These are phyloP conservation scores for Scaeva pyrastri DNA, from an alignment of 2,888 invertebrate genomes.

Conservation along the genomic window DNA sequence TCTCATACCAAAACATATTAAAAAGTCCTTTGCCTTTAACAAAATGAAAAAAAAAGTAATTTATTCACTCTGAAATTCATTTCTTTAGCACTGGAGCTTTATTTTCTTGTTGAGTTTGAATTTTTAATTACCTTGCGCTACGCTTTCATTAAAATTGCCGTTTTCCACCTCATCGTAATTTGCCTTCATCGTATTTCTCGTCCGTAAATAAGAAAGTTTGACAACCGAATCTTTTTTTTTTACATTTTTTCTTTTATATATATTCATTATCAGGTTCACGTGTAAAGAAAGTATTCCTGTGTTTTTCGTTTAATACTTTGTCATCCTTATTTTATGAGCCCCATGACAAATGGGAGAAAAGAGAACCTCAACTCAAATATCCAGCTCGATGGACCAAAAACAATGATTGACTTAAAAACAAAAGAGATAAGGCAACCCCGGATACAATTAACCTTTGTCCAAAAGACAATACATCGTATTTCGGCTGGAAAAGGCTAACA, in stretches of 20 bases:
- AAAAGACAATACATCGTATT: background rate
- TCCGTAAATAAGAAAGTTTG: conserved; percentile 37
- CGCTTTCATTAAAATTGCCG: conserved; percentile 36
- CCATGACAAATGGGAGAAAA: background rate
- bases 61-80: conserved; percentile 31
- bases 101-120: conserved; percentile 51
- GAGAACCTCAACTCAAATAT: background rate
- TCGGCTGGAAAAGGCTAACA: background rate
- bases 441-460: conserved; percentile 25
- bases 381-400: conserved; percentile 27
- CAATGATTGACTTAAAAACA: conserved; percentile 1
- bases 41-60: conserved; percentile 38
- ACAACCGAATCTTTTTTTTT: conserved; percentile 17
- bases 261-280: conserved; percentile 17
- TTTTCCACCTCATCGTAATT: background rate
- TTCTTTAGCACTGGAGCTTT: conserved; percentile 17
- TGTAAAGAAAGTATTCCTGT: background rate
- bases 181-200: conserved; percentile 7
- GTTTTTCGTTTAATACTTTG: background rate
- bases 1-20: conserved; percentile 36
- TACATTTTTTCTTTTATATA: background rate
- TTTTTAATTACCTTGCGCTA: conserved; percentile 59
- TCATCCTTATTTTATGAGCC: conserved; percentile 15
- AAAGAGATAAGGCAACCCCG: conserved; percentile 10
- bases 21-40: conserved; percentile 50